phyloP scores from a whole-genome alignment of 2,888 invertebrate genomes.

The Chouioia cunea region DNA sequence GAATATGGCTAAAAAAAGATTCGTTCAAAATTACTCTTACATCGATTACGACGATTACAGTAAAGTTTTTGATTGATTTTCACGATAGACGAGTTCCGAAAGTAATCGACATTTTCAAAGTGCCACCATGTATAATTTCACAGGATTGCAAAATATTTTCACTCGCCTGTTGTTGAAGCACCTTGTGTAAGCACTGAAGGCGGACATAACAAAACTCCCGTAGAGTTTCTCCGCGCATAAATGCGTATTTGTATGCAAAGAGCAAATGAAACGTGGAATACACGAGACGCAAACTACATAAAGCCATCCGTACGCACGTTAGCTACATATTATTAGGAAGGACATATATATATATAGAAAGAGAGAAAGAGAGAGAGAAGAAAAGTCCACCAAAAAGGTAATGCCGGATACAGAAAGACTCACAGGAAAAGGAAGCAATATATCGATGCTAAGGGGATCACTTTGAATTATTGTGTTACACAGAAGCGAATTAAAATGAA shows the following conservation, averaged over 20 bases:
- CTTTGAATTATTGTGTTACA: slow-evolving; percentile 22
- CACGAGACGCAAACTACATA: slow-evolving; percentile 3
- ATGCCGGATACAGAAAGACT: slow-evolving; percentile 13
- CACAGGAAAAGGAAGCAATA: slow-evolving; percentile 21
- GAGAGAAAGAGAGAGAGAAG: neutral
- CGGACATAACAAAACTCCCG: slow-evolving; percentile 6
- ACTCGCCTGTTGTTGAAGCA: neutral
- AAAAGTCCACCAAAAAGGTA: slow-evolving; percentile 20
- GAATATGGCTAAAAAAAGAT: no score
- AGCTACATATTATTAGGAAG: slow-evolving; percentile 18
- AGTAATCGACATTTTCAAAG: no score
- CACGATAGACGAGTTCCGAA: no score
- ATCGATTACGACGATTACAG: no score
- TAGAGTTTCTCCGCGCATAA: neutral
- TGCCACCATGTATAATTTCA: no score
- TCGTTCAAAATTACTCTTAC: no score
- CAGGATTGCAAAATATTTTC: neutral
- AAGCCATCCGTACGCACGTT: neutral
- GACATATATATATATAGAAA: slow-evolving; percentile 9
- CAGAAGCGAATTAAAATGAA: slow-evolving; percentile 15
- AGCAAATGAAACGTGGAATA: slow-evolving; percentile 22
- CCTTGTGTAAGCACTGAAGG: neutral
- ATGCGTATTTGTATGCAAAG: slow-evolving; percentile 6
- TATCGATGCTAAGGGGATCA: slow-evolving; percentile 15
- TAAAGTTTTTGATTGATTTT: no score